Base-by-base conservation (phyloP, 2,888 invertebrate genomes). In the Corbicula japonica region DNA sequence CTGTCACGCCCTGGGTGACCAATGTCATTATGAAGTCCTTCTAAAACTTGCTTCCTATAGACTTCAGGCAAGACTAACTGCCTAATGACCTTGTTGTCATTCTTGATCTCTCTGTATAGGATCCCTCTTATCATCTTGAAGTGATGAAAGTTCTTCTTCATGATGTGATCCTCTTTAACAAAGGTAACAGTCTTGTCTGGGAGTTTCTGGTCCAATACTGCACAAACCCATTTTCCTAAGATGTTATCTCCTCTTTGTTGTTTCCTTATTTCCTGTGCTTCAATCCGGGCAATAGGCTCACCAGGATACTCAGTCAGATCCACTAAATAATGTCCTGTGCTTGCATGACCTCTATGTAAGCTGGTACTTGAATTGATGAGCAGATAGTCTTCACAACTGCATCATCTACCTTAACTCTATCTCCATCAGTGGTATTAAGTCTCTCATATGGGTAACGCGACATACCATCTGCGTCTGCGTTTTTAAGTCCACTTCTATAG, bases 381-480 rank as follows among this genome's bases (percentile, higher is more conserved):
- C 56, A 56, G 4, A 32, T 32, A 8, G 32, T n/a, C n/a, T 26
- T 50, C 2, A 56, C n/a, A 12, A 21, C 21, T n/a, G 30, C 10
- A 21, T 2, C n/a, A n/a, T 32, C 12, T 6, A 15, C 8, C n/a
- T 56, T 56, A 15, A 10, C 3, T 18, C 10, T 56, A 2, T 30
- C 3, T 2, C 8, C 15, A 18, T 5, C 21, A n/a, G 5, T n/a
- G 8, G 48, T 48, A 15, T n/a, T 15, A 18, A n/a, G 10, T 35
- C n/a, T 54, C 28, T 54, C 41, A 54, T 38, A 35, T 4, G 50
- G 66, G 28, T 66, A 54, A 38, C 66, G 52, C 2, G 23, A 23
- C 26, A 66, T 23, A 1, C 5, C 23, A 54, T 66, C 66, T 4
- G 66, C 66, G 38, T 54, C 66, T 15, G 21, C 23, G 30, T 66